Conservation (phyloP, 2,888 invertebrate genomes). For the Heliconius aoede region DNA sequence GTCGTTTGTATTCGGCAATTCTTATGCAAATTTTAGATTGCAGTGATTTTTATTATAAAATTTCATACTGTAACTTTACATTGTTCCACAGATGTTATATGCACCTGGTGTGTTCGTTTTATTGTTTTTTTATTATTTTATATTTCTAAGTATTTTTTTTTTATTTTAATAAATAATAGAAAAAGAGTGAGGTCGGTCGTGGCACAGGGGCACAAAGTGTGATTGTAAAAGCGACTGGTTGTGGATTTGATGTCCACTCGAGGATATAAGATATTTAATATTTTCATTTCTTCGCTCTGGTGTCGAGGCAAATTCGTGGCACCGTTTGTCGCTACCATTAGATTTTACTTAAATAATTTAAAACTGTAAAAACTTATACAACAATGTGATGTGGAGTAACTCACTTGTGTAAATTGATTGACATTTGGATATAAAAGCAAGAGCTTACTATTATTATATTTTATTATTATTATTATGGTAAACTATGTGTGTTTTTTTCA, state of each 20-base stretch:
- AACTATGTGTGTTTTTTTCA: constrained; percentile 24
- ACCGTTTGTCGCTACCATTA: no score
- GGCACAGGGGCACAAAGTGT: no score
- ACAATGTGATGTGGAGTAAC: background rate
- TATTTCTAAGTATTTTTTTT: background rate
- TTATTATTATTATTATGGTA: constrained; percentile 23
- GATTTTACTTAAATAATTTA: no score
- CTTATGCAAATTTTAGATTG: constrained; percentile 29
- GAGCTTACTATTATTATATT: no score
- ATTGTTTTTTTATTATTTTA: background rate
- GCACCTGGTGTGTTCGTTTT: background rate
- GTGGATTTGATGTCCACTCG: no score
- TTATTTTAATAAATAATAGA: no score
- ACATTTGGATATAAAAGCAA: constrained; percentile 14
- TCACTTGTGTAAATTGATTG: constrained; percentile 11
- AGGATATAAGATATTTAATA: no score
- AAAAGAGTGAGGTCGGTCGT: no score
- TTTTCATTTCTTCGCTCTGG: no score
- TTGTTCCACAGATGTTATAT: background rate
- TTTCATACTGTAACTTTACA: constrained; percentile 11
- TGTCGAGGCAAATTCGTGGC: no score
- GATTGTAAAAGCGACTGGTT: no score
- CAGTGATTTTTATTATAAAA: constrained; percentile 19
- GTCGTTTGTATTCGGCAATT: constrained; percentile 30
- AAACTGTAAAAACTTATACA: background rate